Conservation (phyloP, 2,888 invertebrate species). For the Aspidiotus destructor region DNA sequence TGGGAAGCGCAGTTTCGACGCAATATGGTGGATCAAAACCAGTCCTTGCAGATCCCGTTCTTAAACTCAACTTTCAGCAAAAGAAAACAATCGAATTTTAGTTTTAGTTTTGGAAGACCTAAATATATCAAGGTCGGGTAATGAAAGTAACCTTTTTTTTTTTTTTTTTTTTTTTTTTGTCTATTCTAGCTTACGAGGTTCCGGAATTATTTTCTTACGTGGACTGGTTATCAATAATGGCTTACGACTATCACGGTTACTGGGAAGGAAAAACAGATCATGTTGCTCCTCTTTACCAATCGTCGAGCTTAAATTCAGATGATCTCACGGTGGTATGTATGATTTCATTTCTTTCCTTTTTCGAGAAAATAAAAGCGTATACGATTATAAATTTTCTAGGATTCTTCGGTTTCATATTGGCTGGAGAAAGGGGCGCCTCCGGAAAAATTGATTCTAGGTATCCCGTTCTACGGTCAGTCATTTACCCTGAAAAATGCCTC, state of each 20-base stretch:
- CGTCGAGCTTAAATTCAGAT: conserved; percentile 50
- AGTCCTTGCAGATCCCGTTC: too few relatives aligned
- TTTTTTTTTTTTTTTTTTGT: too few relatives aligned
- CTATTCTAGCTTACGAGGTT: conserved; percentile 54
- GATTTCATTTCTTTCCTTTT: neutral
- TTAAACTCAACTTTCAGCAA: too few relatives aligned
- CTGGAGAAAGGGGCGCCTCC: conserved; percentile 65
- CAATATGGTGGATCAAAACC: too few relatives aligned
- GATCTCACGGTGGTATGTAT: conserved; percentile 58
- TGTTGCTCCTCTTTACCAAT: conserved; percentile 60
- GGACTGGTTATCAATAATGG: conserved; percentile 73
- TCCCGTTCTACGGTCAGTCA: conserved; percentile 73
- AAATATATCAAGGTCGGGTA: too few relatives aligned
- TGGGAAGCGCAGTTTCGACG: too few relatives aligned
- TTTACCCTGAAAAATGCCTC: conserved; percentile 52
- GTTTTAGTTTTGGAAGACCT: too few relatives aligned
- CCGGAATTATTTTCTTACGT: conserved; percentile 54
- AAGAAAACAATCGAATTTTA: too few relatives aligned
- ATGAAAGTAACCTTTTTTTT: neutral
- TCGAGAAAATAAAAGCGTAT: neutral
- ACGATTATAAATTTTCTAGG: conserved; percentile 35
- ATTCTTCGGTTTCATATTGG: conserved; percentile 74
- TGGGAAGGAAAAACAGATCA: conserved; percentile 65
- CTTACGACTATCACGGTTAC: conserved; percentile 70
- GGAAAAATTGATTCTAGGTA: conserved; percentile 70